Evolutionary conservation across 2,888 invertebrate species (phyloP).

Genomic region (Athalia cordata): DNA sequence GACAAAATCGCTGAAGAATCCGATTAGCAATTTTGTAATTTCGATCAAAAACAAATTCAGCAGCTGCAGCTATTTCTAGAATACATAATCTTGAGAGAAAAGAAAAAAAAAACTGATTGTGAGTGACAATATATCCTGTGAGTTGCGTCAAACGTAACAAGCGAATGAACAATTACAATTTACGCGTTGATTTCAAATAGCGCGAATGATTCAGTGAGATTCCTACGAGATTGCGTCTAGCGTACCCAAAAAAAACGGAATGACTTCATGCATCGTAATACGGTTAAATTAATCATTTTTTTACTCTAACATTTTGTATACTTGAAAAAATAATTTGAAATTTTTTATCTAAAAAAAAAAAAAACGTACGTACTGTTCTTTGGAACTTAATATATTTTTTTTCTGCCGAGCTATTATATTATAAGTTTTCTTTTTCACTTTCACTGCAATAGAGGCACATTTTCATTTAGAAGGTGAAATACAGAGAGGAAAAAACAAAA

Average conservation of each 20-base stretch:
- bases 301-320: no score
- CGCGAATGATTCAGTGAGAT: no score
- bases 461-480: neutral
- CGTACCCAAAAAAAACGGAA: no score
- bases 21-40: no score
- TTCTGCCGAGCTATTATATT: neutral
- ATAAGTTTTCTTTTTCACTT: constrained; percentile 30
- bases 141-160: neutral
- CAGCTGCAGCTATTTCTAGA: no score
- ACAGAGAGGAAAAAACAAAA: no score
- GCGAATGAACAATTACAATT: constrained; percentile 18
- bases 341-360: neutral
- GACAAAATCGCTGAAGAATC: neutral
- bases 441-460: constrained; percentile 16
- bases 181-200: constrained; percentile 15
- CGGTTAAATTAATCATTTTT: neutral
- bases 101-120: neutral
- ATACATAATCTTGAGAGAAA: neutral
- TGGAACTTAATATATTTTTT: constrained; percentile 6
- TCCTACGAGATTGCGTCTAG: no score
- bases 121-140: constrained; percentile 20
- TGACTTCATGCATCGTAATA: neutral
- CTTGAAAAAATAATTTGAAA: neutral
- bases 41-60: neutral
- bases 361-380: constrained; percentile 28